A percentile compares a stretch with the other conserved stretches of the same genome.
Evolutionary conservation across 2,113 vertebrate species (phyloP).

Genomic region (Prunella fulvescens): DNA sequence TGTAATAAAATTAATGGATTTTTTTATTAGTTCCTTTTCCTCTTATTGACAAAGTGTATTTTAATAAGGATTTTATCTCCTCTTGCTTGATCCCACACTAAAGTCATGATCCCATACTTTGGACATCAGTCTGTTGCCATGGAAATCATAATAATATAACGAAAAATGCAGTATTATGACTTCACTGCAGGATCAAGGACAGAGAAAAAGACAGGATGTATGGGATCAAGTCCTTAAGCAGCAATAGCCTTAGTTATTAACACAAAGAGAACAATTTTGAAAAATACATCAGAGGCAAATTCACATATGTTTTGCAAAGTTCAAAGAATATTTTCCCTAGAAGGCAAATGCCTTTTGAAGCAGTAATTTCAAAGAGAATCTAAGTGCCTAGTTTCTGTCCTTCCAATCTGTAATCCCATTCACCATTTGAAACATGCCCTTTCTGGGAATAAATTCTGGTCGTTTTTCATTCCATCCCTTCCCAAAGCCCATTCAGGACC

Average conservation of each 20-base stretch:
- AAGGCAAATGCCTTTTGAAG: background rate
- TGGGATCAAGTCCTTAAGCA: background rate
- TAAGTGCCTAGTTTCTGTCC: background rate
- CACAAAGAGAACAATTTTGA: background rate
- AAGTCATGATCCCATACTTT: conserved; percentile 45
- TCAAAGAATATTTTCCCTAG: background rate
- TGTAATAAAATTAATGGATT: background rate
- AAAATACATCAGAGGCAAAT: background rate
- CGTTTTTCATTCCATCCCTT: background rate
- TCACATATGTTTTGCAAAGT: background rate
- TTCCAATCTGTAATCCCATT: background rate
- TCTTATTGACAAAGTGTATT: conserved; percentile 27
- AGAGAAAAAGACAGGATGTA: conserved; percentile 6
- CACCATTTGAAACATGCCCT: background rate
- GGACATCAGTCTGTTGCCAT: conserved; percentile 70
- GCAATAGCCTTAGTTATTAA: background rate
- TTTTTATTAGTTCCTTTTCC: background rate
- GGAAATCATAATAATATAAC: conserved; percentile 64
- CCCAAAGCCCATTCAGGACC: background rate
- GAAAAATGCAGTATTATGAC: conserved; percentile 56
- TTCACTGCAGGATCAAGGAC: conserved; percentile 44
- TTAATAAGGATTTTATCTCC: conserved; percentile 55
- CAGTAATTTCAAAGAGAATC: background rate
- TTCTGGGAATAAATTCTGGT: background rate
- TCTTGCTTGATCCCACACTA: conserved; percentile 9